These are phyloP conservation scores for Aricia artaxerxes DNA, from an alignment of 2,888 invertebrate genomes.

Conservation along the genomic window DNA sequence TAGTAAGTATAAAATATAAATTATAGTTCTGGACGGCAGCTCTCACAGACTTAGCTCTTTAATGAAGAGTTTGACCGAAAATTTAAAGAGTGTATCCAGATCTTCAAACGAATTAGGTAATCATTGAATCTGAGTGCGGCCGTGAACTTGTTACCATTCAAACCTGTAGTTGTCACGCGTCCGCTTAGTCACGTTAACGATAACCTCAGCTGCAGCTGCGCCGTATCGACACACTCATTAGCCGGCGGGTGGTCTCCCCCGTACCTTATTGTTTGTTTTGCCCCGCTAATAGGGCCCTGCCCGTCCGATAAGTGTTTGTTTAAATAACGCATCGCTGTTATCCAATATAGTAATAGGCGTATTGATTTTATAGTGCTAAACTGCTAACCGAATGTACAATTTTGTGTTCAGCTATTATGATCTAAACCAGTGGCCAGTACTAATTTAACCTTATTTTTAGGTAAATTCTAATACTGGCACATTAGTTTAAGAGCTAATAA, in stretches of 20 bases:
- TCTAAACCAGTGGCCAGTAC: no score
- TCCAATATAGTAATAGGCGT: background rate
- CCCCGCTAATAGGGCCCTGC: constrained; percentile 40
- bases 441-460: no score
- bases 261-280: constrained; percentile 41
- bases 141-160: background rate
- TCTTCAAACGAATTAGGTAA: no score
- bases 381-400: no score
- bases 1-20: no score
- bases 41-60: no score
- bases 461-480: no score
- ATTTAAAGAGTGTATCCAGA: no score
- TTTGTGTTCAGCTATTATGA: no score
- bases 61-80: no score
- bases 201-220: constrained; percentile 36
- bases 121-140: background rate
- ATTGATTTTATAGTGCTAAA: background rate
- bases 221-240: constrained; percentile 41
- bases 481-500: no score
- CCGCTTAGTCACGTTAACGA: constrained; percentile 6
- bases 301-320: constrained; percentile 27
- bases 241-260: constrained; percentile 42
- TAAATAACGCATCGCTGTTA: constrained; percentile 19
- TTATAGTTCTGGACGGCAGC: no score
- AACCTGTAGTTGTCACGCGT: background rate